Conservation (phyloP, 92 coral and sea anemone species). For the Siderastrea radians region DNA sequence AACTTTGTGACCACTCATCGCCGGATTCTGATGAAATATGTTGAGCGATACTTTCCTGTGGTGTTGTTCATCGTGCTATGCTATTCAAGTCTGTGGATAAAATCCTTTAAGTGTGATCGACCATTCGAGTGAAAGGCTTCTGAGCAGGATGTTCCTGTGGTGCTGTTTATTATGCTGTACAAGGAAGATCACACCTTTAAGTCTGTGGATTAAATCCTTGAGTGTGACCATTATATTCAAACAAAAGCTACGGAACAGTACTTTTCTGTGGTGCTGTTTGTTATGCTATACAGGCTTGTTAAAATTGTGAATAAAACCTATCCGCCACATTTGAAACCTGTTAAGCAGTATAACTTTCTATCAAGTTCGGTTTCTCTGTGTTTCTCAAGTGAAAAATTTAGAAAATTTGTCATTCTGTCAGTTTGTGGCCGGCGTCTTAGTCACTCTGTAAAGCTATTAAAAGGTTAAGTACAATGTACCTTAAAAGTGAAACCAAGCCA, state of each 20-base stretch:
- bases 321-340: background rate
- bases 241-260: background rate
- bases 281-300: too few species aligned
- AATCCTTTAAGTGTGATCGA: too few species aligned
- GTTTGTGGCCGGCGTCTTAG: too few species aligned
- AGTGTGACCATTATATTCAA: background rate
- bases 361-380: background rate
- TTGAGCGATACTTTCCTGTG: too few species aligned
- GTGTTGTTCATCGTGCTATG: too few species aligned
- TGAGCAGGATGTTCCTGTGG: too few species aligned
- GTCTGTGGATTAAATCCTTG: background rate
- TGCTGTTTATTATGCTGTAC: background rate
- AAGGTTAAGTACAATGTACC: background rate
- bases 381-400: background rate
- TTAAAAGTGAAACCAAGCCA: too few species aligned
- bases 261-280: background rate
- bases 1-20: too few species aligned
- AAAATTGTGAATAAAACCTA: background rate
- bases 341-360: background rate
- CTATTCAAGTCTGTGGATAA: too few species aligned
- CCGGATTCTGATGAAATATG: too few species aligned
- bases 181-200: background rate
- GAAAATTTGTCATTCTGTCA: background rate
- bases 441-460: background rate
- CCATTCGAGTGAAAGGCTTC: too few species aligned